Base-by-base conservation (phyloP, 2,113 vertebrate species). In the Trichechus manatus region DNA sequence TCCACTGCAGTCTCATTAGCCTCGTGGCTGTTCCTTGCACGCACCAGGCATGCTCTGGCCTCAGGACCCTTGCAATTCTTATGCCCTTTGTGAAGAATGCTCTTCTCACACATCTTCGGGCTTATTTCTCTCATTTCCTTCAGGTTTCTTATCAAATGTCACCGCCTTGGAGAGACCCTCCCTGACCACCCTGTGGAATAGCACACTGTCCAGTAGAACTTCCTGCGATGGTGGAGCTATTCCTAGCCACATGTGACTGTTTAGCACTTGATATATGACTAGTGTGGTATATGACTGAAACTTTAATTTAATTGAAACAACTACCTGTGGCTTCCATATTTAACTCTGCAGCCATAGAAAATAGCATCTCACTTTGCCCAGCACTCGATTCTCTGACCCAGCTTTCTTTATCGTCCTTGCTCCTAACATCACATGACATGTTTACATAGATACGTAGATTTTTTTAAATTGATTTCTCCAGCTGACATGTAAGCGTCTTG, bases 351-450 rank as follows among this genome's bases (percentile, higher is more conserved):
- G 39, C 68, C 56, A 0, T 53, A 50, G 70, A n/a, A 56, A 75
- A 23, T 9, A 82, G 3, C 3, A 0, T 5, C 19, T 82, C 9
- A 13, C 72, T 42, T 1, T 33, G 11, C 59, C 36, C 6, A 1
- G 33, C 10, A 3, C 63, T 36, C 64, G 50, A 0, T 44, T 42
- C 64, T 86, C 72, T 74, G 68, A 22, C 9, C 63, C 27, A n/a
- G 44, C 50, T 89, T 88, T 44, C 13, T 23, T 23, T 81, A 64
- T 10, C 63, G 42, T 91, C 5, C 0, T 1, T 39, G 68, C 72
- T 27, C 36, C 19, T 77, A 72, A 8, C 5, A 36, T 63, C 47
- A 3, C 6, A 0, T 31, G 25, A 5, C 23, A 1, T 6, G 14
- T 33, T 94, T 78, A 39, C 66, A 0, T 87, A 2, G 22, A 53